Evolutionary conservation across 1,140 invertebrate genomes (phyloP), one percentile per base, ranked within the genome.

Genomic region (Tetragonula clypearis): DNA sequence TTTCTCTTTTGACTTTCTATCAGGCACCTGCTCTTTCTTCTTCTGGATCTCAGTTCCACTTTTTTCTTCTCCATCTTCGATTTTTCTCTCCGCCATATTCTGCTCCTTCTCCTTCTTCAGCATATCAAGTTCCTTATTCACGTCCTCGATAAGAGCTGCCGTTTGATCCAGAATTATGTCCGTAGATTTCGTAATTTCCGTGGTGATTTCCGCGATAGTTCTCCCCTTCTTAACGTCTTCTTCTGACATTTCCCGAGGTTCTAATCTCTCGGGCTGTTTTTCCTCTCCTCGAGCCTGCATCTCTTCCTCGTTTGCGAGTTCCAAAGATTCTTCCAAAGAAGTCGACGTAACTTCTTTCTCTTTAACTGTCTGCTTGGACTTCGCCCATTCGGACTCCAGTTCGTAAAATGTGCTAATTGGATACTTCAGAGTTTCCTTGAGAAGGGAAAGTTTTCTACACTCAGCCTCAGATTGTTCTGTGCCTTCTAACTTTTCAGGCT

Each of bases 361-460:
- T 35, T 21, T 12, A 26, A 49, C 41, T 49, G 11, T 0, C 30
- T 30, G 88, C 85, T 87, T 91, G 65, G 35, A 84, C 68, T 87
- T 76, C 11, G 88, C 73, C 91, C 90, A 92, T 35, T 90, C 62
- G 14, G 89, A 83, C 65, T 93, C 92, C 17, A 88, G 60, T 30
- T 88, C 68, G n/a, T 84, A 85, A 9, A 92, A 85, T 65, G 86
- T 86, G 19, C 79, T n/a, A 17, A 87, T n/a, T 9, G 88, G 90
- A 86, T 92, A 90, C 55, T 92, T 93, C 11, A 84, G 53, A 78
- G 82, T 62, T 68, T 92, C 91, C 11, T 75, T 41, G 12, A 85
- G 9, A 5, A 90, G 35, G 1, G 87, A 83, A 30, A 17, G 58
- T 6, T 69, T 89, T 21, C 80, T 86, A 2, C 2, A 0, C 17